phyloP scores from a whole-genome alignment of 2,888 invertebrate genomes.

The Diachrysia chrysitis region DNA sequence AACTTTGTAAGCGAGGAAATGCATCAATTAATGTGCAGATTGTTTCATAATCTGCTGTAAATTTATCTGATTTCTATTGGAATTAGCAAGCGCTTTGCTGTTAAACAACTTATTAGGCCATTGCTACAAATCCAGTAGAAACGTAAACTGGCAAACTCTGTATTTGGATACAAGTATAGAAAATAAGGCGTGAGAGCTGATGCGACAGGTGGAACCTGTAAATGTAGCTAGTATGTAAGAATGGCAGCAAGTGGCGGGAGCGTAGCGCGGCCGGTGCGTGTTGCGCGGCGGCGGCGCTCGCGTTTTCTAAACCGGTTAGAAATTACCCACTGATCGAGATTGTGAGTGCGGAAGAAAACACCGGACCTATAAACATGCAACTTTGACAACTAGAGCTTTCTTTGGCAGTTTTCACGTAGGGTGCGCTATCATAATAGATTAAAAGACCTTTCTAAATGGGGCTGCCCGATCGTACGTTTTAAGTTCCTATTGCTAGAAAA shows the following conservation, averaged over 20 bases:
- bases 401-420: conserved; percentile 62
- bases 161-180: conserved; percentile 64
- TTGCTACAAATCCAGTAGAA: background rate
- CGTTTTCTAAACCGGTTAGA: conserved; percentile 89
- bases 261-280: conserved; percentile 59
- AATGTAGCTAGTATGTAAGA: conserved; percentile 64
- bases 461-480: background rate
- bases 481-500: no score
- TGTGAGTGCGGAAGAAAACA: conserved; percentile 86
- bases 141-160: conserved; percentile 54
- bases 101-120: background rate
- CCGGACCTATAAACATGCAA: conserved; percentile 79
- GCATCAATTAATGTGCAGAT: background rate
- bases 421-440: conserved; percentile 30
- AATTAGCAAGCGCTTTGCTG: background rate
- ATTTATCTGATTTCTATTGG: background rate
- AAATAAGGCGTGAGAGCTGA: conserved; percentile 80
- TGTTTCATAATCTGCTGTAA: background rate
- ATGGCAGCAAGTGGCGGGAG: conserved; percentile 67
- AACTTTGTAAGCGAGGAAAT: background rate
- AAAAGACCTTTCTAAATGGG: conserved; percentile 24
- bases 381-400: conserved; percentile 77
- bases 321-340: conserved; percentile 88
- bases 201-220: conserved; percentile 58
- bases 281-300: conserved; percentile 64